Base-by-base conservation (phyloP, 2,797 vertebrate species). In the Sebastes taczanowskii region DNA sequence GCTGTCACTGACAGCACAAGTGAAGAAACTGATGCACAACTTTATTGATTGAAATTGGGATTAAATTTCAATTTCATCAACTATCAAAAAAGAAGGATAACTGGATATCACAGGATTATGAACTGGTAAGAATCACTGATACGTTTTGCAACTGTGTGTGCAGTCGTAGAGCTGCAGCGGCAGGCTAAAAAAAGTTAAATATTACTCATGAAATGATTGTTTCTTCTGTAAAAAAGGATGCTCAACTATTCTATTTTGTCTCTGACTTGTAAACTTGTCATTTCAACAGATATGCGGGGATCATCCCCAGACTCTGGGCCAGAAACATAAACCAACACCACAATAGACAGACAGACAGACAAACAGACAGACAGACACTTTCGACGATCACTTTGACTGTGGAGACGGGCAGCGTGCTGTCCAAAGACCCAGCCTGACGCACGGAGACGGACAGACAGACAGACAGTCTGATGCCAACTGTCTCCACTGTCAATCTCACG, bases 401-500 rank as follows among this genome's bases (percentile, higher is more conserved):
- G 87, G 85, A 91, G 87, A 89, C 78, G 77, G 91, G 78, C 83
- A 81, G 90, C 73, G 82, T 83, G 89, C 85, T 80, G 91, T 91
- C 90, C 90, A 85, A 82, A 84, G 82, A 95, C 85, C 91, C 90
- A 81, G 86, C 89, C 94, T 94, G 94, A 94, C 91, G 80, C 86
- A 91, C 86, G 63, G 89, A 93, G 91, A 95, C 89, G 86, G 94
- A 95, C 91, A 84, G 94, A 96, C 91, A 90, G 92, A 93, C 87
- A 81, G 93, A 94, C 95, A 96, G 95, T 96, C 96, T 96, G 95
- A 97, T 97, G 96, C 96, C 95, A 96, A 96, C 95, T 93, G 96
- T 95, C 95, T 96, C 92, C 88, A 89, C 95, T 95, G 96, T 95
- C 94, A 95, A 93, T 95, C 93, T 96, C 92, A 95, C 95, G 86